Percentiles rank a stretch among this genome's conserved stretches.
Evolutionary conservation across 2,797 vertebrate species (phyloP).

Genomic region (Serranus cabrilla): DNA sequence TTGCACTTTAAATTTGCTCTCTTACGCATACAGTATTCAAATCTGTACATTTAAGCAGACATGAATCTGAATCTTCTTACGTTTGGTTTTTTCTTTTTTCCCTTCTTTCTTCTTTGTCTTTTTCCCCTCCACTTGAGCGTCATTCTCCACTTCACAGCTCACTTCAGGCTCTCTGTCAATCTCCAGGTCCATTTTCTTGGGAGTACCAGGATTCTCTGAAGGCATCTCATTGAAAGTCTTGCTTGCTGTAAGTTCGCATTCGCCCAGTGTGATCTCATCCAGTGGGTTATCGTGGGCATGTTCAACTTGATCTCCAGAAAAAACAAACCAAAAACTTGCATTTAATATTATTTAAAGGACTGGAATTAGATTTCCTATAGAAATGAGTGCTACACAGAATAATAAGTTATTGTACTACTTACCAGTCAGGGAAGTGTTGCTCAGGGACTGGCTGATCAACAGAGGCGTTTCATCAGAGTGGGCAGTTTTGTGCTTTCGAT

Average conservation of each 20-base stretch:
- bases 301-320: constrained; percentile 78
- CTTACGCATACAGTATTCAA: neutral
- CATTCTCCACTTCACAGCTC: constrained; percentile 41
- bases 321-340: neutral
- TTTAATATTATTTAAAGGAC: neutral
- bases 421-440: constrained; percentile 84
- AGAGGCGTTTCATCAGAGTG: constrained; percentile 81
- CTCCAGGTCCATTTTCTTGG: constrained; percentile 73
- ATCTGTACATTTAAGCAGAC: no score
- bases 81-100: constrained; percentile 77
- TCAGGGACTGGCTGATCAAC: constrained; percentile 84
- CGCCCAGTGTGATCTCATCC: constrained; percentile 84
- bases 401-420: constrained; percentile 26
- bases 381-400: neutral
- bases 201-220: constrained; percentile 50
- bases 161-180: constrained; percentile 60
- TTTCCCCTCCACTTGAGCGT: constrained; percentile 51
- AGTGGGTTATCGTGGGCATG: constrained; percentile 84
- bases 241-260: constrained; percentile 59
- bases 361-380: neutral
- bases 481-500: constrained; percentile 75
- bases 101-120: constrained; percentile 75
- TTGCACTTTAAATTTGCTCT: neutral
- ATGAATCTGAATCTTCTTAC: constrained; percentile 64
- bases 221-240: constrained; percentile 46